Evolutionary conservation across 2,797 vertebrate species (phyloP).

Genomic region (Halcyon badia): DNA sequence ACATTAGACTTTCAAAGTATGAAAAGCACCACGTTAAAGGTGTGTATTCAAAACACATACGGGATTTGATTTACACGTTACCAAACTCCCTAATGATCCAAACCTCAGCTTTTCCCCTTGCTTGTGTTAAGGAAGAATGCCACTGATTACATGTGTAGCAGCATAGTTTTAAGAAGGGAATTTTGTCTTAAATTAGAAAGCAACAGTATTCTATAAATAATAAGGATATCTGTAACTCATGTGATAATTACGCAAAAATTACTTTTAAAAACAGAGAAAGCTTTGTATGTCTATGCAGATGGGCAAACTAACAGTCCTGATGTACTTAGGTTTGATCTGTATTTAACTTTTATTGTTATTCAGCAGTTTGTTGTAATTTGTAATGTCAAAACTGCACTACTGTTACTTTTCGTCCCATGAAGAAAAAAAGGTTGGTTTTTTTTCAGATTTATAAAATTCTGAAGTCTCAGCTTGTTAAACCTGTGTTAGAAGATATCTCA

Average conservation of each 20-base stretch:
- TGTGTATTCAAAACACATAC: conserved; percentile 31
- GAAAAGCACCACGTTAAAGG: conserved; percentile 38
- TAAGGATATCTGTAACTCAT: not conserved
- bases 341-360: not conserved
- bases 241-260: not conserved
- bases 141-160: not conserved
- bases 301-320: not conserved
- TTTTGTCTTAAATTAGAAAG: not conserved
- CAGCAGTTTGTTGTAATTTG: not conserved
- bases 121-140: not conserved
- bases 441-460: not conserved
- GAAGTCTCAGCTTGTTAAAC: not conserved
- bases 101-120: conserved; percentile 15
- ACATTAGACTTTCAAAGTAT: conserved; percentile 28
- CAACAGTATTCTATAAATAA: not conserved
- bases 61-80: conserved; percentile 13
- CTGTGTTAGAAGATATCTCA: conserved; percentile 31
- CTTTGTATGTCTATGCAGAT: not conserved
- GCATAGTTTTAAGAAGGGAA: not conserved
- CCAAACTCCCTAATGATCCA: conserved; percentile 31
- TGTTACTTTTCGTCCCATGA: not conserved
- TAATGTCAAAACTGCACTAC: not conserved
- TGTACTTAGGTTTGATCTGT: not conserved
- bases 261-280: not conserved
- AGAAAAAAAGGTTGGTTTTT: not conserved